phyloP scores from a whole-genome alignment of 2,888 invertebrate genomes.

The Hirtodrosophila histrioides region DNA sequence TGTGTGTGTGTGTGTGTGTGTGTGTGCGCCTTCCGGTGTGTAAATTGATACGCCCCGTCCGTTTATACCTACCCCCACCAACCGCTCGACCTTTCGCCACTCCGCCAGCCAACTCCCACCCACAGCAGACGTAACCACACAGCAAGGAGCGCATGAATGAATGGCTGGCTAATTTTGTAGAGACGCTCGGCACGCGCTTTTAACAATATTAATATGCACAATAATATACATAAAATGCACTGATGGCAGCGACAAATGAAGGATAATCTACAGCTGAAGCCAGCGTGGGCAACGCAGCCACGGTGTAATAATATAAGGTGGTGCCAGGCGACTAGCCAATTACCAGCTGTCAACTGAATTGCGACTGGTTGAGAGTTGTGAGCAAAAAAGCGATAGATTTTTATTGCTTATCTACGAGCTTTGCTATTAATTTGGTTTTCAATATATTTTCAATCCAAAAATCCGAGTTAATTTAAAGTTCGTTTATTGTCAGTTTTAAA shows the following conservation, averaged over 20 bases:
- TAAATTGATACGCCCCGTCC: slow-evolving; percentile 72
- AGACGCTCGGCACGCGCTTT: slow-evolving; percentile 62
- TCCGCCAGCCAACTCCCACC: no score
- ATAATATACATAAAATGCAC: slow-evolving; percentile 54
- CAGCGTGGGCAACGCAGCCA: not conserved
- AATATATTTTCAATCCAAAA: no score
- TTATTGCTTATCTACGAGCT: no score
- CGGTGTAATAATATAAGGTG: no score
- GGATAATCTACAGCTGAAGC: slow-evolving; percentile 37
- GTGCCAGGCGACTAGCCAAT: no score
- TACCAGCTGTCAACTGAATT: no score
- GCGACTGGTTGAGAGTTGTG: no score
- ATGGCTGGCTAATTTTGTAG: slow-evolving; percentile 76
- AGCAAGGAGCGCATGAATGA: slow-evolving; percentile 49
- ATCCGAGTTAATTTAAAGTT: no score
- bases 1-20: slow-evolving; percentile 13
- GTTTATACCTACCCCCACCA: slow-evolving; percentile 33
- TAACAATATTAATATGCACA: slow-evolving; percentile 77
- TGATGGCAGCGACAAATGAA: slow-evolving; percentile 44
- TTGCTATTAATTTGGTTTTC: no score
- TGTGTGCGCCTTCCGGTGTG: slow-evolving; percentile 68
- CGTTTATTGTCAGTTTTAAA: no score
- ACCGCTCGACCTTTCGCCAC: not conserved
- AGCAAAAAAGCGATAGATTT: no score
- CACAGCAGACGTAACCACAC: slow-evolving; percentile 35